phyloP scores from a whole-genome alignment of 1,140 invertebrate genomes.

The Spodoptera frugiperda region DNA sequence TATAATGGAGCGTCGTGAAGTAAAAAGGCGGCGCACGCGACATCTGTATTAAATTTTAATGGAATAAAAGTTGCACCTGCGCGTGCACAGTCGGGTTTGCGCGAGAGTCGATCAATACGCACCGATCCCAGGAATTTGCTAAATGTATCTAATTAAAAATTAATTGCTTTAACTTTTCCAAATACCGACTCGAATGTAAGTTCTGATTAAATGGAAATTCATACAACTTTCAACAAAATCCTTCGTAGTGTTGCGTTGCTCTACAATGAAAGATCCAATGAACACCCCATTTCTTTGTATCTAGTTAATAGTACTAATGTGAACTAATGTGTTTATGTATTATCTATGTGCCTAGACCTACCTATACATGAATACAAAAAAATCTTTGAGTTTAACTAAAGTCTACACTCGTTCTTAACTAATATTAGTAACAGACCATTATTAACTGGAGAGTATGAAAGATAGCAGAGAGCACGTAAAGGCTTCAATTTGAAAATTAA shows the following conservation, averaged over 20 bases:
- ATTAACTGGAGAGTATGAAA: too few relatives aligned
- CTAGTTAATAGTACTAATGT: too few relatives aligned
- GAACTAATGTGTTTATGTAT: too few relatives aligned
- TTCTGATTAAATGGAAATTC: constrained; percentile 2
- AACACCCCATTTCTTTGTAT: too few relatives aligned
- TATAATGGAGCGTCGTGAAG: constrained; percentile 77
- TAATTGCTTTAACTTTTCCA: constrained; percentile 62
- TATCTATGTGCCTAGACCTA: too few relatives aligned
- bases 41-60: constrained; percentile 85
- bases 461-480: too few relatives aligned
- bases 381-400: too few relatives aligned
- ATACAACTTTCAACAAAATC: too few relatives aligned
- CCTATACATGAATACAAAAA: too few relatives aligned
- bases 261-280: too few relatives aligned
- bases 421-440: too few relatives aligned
- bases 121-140: constrained; percentile 64
- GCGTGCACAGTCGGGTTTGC: constrained; percentile 58
- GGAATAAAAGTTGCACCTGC: constrained; percentile 80
- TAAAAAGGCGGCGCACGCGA: constrained; percentile 82
- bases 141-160: constrained; percentile 76
- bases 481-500: not conserved
- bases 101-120: constrained; percentile 65
- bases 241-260: too few relatives aligned
- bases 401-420: not conserved
- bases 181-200: constrained; percentile 45